Conservation (phyloP, 2,113 vertebrate species). For the Furnarius figulus region DNA sequence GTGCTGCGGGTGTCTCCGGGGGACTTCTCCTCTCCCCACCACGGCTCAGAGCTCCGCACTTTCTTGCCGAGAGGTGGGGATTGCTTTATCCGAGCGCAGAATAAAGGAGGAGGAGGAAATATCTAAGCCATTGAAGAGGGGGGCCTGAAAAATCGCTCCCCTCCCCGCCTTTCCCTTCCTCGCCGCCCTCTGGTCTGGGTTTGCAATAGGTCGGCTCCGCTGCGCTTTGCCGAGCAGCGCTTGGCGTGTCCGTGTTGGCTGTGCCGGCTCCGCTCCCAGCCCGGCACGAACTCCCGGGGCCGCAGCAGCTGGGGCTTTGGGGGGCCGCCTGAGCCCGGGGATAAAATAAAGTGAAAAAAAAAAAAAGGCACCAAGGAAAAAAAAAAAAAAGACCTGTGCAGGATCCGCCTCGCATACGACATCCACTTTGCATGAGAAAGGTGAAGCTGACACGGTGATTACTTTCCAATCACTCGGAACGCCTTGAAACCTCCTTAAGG, state of each 20-base stretch:
- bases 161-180: not conserved
- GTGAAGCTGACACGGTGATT: slow-evolving; percentile 90
- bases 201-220: not conserved
- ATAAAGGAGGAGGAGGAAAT: slow-evolving; percentile 44
- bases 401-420: slow-evolving; percentile 88
- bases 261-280: not conserved
- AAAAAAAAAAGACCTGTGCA: slow-evolving; percentile 70
- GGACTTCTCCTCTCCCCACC: not conserved
- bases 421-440: slow-evolving; percentile 92
- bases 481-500: slow-evolving; percentile 77
- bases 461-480: slow-evolving; percentile 85
- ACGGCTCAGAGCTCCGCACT: not conserved
- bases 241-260: not conserved
- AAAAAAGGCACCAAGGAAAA: not conserved
- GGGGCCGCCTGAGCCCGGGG: not conserved
- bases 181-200: not conserved
- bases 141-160: not conserved
- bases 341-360: not conserved
- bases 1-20: not conserved
- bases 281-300: not conserved
- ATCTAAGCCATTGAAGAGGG: slow-evolving; percentile 24
- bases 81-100: not conserved
- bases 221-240: not conserved
- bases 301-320: slow-evolving; percentile 20
- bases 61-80: slow-evolving; percentile 4